A percentile compares a stretch with the other conserved stretches of the same genome.
Evolutionary conservation across 2,113 vertebrate species (phyloP).

Genomic region (Datnioides undecimradiatus): DNA sequence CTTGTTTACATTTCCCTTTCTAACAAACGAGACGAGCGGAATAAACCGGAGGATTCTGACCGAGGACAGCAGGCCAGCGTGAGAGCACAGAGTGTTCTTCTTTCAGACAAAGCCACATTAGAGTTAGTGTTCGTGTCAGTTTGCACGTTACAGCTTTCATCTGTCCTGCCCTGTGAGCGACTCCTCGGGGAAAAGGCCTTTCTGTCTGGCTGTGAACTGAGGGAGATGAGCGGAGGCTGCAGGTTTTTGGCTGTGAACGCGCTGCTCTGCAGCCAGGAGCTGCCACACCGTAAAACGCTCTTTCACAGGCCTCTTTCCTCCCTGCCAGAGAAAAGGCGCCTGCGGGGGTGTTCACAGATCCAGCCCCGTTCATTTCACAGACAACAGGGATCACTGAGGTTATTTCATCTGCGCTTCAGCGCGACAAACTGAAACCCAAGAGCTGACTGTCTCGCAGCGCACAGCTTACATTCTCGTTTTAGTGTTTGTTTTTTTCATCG

Average conservation of each 20-base stretch:
- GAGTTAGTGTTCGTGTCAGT: conserved; percentile 1
- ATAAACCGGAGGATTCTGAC: conserved; percentile 7
- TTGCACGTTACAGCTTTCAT: not conserved
- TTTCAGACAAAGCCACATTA: conserved; percentile 6
- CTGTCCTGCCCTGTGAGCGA: not conserved
- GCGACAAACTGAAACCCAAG: conserved; percentile 13
- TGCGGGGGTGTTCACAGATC: not conserved
- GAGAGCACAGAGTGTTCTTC: not conserved
- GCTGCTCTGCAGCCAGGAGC: conserved; percentile 24
- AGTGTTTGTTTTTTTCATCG: conserved; percentile 13
- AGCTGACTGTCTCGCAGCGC: conserved; percentile 7
- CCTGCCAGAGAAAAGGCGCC: not conserved
- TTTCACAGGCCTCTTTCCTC: conserved; percentile 22
- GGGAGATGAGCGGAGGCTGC: conserved; percentile 29
- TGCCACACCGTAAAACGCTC: not conserved
- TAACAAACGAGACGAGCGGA: conserved; percentile 26
- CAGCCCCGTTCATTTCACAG: not conserved
- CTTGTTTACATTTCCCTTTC: conserved; percentile 48
- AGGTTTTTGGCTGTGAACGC: conserved; percentile 26
- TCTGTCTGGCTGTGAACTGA: not conserved
- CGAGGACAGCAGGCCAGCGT: not conserved
- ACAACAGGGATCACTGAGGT: conserved; percentile 18
- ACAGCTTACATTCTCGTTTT: conserved; percentile 55
- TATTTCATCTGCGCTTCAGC: not conserved
- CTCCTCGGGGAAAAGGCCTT: conserved; percentile 1